Evolutionary conservation across 1,140 invertebrate genomes (phyloP).

Genomic region (Drosophila nebulosa): DNA sequence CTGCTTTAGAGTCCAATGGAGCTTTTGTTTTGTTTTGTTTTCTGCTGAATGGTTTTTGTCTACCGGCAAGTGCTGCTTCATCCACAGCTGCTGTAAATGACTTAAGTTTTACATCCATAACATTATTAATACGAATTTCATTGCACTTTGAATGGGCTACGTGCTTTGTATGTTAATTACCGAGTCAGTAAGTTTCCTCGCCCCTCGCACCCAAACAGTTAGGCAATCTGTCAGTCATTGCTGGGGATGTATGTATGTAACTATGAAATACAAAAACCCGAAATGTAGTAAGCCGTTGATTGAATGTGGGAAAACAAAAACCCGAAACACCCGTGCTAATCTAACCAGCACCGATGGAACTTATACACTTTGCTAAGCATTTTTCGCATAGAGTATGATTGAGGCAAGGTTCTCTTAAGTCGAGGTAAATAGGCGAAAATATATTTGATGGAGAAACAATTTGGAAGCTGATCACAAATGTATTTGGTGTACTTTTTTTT

Average conservation of each 20-base stretch:
- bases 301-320: constrained; percentile 50
- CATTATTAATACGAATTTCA: constrained; percentile 64
- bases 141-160: constrained; percentile 55
- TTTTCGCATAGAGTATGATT: too few relatives aligned
- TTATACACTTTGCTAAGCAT: background rate
- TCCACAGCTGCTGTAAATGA: constrained; percentile 29
- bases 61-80: background rate
- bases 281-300: constrained; percentile 23
- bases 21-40: background rate
- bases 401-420: too few relatives aligned
- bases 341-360: background rate
- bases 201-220: constrained; percentile 42
- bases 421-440: too few relatives aligned
- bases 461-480: too few relatives aligned
- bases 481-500: background rate
- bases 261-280: constrained; percentile 1
- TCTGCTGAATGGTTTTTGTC: constrained; percentile 20
- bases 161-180: constrained; percentile 72
- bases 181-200: background rate
- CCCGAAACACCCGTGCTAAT: background rate
- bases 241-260: constrained; percentile 15
- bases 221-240: constrained; percentile 52
- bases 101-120: constrained; percentile 31
- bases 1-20: background rate
- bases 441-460: too few relatives aligned